Base-by-base conservation (phyloP, 1,140 invertebrate genomes). In the Olivierus martensii region DNA sequence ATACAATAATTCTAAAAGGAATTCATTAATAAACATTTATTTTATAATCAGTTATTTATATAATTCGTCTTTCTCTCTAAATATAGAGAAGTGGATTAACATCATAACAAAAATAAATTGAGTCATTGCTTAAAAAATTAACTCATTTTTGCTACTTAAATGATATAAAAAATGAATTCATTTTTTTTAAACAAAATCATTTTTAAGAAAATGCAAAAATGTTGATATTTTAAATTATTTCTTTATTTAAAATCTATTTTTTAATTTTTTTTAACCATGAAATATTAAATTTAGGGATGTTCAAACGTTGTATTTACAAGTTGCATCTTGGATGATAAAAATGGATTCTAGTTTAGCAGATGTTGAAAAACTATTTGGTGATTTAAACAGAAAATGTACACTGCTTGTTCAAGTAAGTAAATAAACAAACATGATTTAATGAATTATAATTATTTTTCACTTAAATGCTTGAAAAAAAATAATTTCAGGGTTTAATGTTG, bases 281-380 rank as follows among this genome's bases (percentile, higher is more conserved):
- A 17, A 17, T 39, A 10, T n/a, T n/a, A n/a, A n/a, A 39, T 52
- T 17, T 54, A 71, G 69, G 68, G 81, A 84, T 64, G 64, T 73
- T 2, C 69, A 74, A 51, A 58, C 58, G 2, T 70, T 72, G 50
- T 72, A 71, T 53, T 56, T 69, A 6, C 69, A 74, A 54, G 73
- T 79, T n/a, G 59, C 63, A 62, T 62, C 66, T n/a, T 84, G 80
- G 80, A 74, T 79, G 60, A 67, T 82, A 19, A 72, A 77, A 46
- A 72, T 83, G 59, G 77, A 71, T 59, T 65, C 66, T 65, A n/a
- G 59, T 53, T 37, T 59, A 57, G 52, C 35, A 55, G 38, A 54
- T 46, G 46, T 41, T 37, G 57, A 49, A n/a, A 51, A 53, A 45
- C 17, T 57, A 1, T 15, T 48, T 22, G 57, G 55, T 7, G 57